Evolutionary conservation across 2,888 invertebrate genomes (phyloP), one percentile per base, ranked within the genome.

Genomic region (Aradus depressus): DNA sequence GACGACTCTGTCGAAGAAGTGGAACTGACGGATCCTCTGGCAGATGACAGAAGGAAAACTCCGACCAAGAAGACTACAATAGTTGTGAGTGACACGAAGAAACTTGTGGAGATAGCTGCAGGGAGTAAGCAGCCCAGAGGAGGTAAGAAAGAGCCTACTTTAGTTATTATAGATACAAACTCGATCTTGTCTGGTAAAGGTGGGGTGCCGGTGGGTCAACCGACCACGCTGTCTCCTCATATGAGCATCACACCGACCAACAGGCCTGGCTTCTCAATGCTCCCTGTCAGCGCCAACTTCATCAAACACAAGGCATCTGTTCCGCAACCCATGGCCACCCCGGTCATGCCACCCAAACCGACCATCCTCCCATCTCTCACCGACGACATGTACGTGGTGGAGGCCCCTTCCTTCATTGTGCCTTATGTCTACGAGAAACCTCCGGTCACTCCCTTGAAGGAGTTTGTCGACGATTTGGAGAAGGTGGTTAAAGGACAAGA

Each of bases 361-460:
- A 76, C 77, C 28, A 79, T 88, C 57, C 67, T 91, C 60, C 88
- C 88, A 1, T 84, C 86, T 5, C 68, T 91, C 21, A 89, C 89
- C 18, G 90, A 91, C 65, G 89, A 91, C 62, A 90, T 90, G 84
- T 90, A 84, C 66, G 89, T 91, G 10, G 83, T 91, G 8, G 90
- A 91, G 68, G 90, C 90, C 23, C 90, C 91, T 4, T 90, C 89
- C 19, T 90, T 91, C 65, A 89, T 91, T 64, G 90, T 91, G 60
- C 91, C 91, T 41, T 91, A 91, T 66, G 87, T 91, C 19, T 90
- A 90, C 68, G 90, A 91, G 66, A 90, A 90, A 66, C 87, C 89
- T 8, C 87, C 90, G 1, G 67, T 81, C 4, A 80, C 82, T 62
- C 81, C 83, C 51, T 75, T 90, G 56, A 81, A 80, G 64, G 80